A percentile compares a stretch with the other conserved stretches of the same genome.
phyloP scores from a whole-genome alignment of 2,797 vertebrate species.

The Sebastiscus tertius region DNA sequence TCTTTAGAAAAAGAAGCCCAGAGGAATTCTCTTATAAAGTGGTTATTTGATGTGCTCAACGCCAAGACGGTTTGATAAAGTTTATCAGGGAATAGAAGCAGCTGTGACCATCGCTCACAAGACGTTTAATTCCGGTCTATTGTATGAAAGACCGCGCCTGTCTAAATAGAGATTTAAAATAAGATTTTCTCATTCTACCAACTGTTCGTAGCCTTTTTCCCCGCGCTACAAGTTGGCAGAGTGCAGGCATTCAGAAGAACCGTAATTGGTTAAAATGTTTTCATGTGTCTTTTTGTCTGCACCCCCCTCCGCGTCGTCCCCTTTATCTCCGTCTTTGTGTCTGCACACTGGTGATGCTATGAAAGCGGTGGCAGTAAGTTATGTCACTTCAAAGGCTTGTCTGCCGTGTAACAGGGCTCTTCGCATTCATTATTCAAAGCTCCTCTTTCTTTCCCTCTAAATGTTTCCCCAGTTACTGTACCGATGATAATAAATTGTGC shows the following conservation, averaged over 20 bases:
- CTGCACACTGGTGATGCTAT: conserved; percentile 59
- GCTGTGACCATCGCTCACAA: not conserved
- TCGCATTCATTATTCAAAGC: conserved; percentile 80
- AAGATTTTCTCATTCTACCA: conserved; percentile 15
- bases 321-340: conserved; percentile 69
- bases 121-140: not conserved
- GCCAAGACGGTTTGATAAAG: conserved; percentile 31
- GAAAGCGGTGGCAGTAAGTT: conserved; percentile 75
- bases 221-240: conserved; percentile 28
- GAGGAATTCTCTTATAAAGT: conserved; percentile 36
- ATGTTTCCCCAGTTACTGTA: conserved; percentile 76
- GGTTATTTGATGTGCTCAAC: conserved; percentile 47
- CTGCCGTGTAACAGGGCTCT: conserved; percentile 77
- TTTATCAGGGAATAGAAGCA: conserved; percentile 38
- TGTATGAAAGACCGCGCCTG: not conserved
- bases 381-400: conserved; percentile 82
- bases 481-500: conserved; percentile 61
- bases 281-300: conserved; percentile 38
- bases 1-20: conserved; percentile 49
- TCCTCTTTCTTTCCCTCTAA: conserved; percentile 74
- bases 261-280: conserved; percentile 48
- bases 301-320: conserved; percentile 5
- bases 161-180: not conserved
- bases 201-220: not conserved
- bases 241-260: conserved; percentile 3